Percentiles rank a stretch among this genome's conserved stretches.
phyloP scores from a whole-genome alignment of 1,140 invertebrate species.

The Battus philenor region DNA sequence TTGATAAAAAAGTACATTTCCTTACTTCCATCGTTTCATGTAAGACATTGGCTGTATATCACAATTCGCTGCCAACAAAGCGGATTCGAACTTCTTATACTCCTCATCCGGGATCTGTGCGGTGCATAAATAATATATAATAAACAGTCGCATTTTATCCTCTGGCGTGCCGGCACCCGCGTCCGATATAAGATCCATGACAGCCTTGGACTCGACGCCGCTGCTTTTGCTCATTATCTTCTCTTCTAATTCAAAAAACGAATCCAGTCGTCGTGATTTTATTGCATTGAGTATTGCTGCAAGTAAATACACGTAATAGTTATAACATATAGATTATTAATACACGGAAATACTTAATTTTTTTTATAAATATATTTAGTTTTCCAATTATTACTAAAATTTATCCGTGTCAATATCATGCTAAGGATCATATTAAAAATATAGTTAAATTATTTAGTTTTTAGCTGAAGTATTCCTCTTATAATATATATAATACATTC shows the following conservation, averaged over 20 bases:
- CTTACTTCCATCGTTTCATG: constrained; percentile 93
- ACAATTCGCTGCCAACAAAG: constrained; percentile 88
- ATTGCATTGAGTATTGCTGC: constrained; percentile 92
- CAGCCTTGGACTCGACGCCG: constrained; percentile 82
- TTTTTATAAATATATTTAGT: no score
- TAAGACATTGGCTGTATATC: constrained; percentile 90
- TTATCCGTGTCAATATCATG: no score
- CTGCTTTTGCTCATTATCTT: constrained; percentile 92
- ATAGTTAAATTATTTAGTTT: no score
- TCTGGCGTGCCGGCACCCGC: constrained; percentile 89
- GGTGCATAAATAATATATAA: constrained; percentile 95
- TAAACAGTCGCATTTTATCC: constrained; percentile 96
- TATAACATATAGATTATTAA: no score
- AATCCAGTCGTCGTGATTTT: constrained; percentile 93
- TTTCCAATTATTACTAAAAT: no score
- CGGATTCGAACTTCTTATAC: constrained; percentile 87
- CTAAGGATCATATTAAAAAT: no score
- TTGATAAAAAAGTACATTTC: no score
- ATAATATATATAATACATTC: no score
- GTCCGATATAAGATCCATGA: constrained; percentile 91
- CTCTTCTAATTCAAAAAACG: constrained; percentile 98
- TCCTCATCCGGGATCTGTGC: constrained; percentile 88
- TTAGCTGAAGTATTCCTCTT: no score
- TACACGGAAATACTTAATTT: no score
- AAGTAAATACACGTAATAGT: constrained; percentile 29